phyloP scores from a whole-genome alignment of 2,797 vertebrate genomes.

The Catharus ustulatus region DNA sequence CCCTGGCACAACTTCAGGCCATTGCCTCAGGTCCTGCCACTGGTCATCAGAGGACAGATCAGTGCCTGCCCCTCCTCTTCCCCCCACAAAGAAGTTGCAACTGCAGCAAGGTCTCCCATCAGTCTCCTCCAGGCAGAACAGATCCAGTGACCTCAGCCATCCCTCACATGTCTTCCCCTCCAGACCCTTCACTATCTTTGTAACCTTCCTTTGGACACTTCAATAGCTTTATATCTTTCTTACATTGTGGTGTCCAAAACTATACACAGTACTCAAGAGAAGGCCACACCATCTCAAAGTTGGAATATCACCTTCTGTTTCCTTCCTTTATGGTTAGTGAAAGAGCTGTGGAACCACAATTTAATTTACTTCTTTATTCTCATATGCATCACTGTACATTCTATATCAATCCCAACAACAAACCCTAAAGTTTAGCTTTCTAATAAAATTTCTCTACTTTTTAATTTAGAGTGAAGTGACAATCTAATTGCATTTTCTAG shows the following conservation, averaged over 20 bases:
- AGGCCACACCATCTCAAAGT: not conserved
- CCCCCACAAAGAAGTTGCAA: fast-evolving
- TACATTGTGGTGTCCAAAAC: not conserved
- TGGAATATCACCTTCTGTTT: not conserved
- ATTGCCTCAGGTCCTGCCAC: not conserved
- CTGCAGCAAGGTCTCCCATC: fast-evolving
- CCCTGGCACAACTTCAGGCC: no score
- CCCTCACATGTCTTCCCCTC: not conserved
- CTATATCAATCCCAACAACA: not conserved
- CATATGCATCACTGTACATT: fast-evolving
- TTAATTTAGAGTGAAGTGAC: not conserved
- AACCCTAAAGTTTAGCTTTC: not conserved
- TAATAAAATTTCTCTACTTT: not conserved
- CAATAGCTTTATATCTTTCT: not conserved
- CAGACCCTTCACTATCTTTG: not conserved
- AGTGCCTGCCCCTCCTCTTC: not conserved
- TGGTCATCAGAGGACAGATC: not conserved
- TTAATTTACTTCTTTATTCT: not conserved
- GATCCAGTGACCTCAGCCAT: not conserved
- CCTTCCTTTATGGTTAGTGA: not conserved
- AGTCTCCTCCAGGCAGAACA: not conserved
- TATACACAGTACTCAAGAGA: not conserved
- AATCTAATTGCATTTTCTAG: not conserved
- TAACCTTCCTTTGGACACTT: not conserved
- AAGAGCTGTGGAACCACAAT: not conserved